Base-by-base conservation (phyloP, 2,888 invertebrate species). In the Thyatira batis region DNA sequence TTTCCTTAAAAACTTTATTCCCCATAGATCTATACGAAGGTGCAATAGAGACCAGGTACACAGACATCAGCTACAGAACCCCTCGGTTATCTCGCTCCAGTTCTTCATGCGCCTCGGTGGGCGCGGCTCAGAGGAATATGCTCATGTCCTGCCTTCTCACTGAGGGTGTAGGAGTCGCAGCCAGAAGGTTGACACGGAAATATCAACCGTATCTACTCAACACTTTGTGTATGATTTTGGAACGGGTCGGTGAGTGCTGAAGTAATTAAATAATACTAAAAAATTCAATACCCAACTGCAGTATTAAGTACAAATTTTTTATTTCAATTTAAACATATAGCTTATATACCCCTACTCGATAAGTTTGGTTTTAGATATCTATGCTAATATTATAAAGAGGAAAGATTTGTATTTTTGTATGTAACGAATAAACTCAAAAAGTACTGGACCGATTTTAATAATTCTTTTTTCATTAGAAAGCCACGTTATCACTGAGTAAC, bases 81-180 rank as follows among this genome's bases (percentile, higher is more conserved):
- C 69, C 78, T 1, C 74, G 69, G 9, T 44, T 48, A n/a, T n/a
- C n/a, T n/a, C n/a, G n/a, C n/a, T n/a, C n/a, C n/a, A n/a, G n/a
- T n/a, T n/a, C n/a, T n/a, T 58, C 50, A n/a, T 78, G 84, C 63
- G 65, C 71, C 21, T 69, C 85, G 0, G 63, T 87, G 1, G 78
- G 76, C 2, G 83, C 87, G 54, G 94, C 94, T 1, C 94, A 94
- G 70, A 90, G 89, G 50, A 95, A 96, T 84, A 90, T 96, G 53
- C 74, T 94, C 30, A 93, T 94, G 65, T 89, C 93, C 45, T 96
- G 96, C 70, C 76, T 96, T 5, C 85, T 96, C 58, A 85, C 95
- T 0, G 96, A 96, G 78, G 95, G 96, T 1, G 80, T 96, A 17
- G 96, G 95, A 0, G 82, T 93, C 67, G 90, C 95, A 59, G 95